These are phyloP conservation scores for Ericerus pela DNA, from an alignment of 1,140 invertebrate genomes.

Conservation along the genomic window DNA sequence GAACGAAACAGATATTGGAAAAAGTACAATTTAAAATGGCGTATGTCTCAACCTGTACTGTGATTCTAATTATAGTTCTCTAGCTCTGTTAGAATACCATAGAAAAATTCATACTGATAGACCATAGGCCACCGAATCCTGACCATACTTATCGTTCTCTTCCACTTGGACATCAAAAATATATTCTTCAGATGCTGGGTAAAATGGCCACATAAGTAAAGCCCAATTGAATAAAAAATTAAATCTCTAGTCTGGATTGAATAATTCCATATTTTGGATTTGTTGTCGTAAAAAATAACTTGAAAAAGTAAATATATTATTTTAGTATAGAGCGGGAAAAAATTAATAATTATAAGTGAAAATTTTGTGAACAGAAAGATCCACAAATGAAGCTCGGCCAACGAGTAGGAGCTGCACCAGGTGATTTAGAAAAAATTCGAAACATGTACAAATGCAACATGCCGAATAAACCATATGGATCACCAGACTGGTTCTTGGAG, in stretches of 20 bases:
- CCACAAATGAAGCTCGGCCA: slow-evolving; percentile 23
- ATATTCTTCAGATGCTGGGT: background rate
- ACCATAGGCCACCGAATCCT: too few relatives aligned
- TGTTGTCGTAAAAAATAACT: background rate
- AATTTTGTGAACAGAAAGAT: slow-evolving; percentile 21
- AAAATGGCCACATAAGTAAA: background rate
- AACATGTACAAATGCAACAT: slow-evolving; percentile 25
- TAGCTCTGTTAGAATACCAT: too few relatives aligned
- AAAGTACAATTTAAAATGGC: too few relatives aligned
- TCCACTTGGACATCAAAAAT: background rate
- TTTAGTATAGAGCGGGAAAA: background rate
- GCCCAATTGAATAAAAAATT: background rate
- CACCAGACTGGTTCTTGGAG: background rate
- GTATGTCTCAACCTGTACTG: too few relatives aligned
- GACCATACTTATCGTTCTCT: background rate
- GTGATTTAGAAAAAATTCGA: slow-evolving; percentile 25
- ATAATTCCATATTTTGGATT: background rate
- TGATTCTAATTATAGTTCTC: too few relatives aligned
- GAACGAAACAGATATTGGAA: too few relatives aligned
- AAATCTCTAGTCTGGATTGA: background rate
- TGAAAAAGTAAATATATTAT: background rate
- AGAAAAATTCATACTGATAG: too few relatives aligned
- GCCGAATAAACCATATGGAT: background rate
- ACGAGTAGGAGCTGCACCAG: slow-evolving; percentile 22
- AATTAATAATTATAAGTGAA: background rate